A percentile compares a stretch with the other conserved stretches of the same genome.
Conservation (phyloP, 2,888 invertebrate species). For the Cantharis flavilabris region DNA sequence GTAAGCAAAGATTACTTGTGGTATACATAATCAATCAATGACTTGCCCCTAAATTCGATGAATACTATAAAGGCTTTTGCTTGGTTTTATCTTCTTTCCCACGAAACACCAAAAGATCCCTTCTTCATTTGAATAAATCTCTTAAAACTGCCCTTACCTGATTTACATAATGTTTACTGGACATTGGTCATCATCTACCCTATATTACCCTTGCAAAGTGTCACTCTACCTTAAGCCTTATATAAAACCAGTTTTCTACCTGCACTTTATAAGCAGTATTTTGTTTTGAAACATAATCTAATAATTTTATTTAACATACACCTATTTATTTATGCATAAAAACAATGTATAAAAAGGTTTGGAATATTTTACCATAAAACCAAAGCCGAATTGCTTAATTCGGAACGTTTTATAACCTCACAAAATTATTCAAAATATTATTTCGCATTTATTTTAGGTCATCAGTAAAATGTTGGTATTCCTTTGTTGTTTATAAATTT, state of each 20-base stretch:
- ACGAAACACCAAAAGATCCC: conserved; percentile 41
- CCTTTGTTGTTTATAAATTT: not conserved
- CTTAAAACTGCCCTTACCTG: conserved; percentile 42
- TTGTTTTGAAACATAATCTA: not conserved
- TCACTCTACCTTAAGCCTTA: conserved; percentile 30
- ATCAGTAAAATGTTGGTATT: not conserved
- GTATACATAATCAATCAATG: conserved; percentile 12
- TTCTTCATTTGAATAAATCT: conserved; percentile 47
- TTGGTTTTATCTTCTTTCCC: conserved; percentile 38
- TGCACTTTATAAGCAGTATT: conserved; percentile 4
- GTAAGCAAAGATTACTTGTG: not conserved
- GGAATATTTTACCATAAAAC: not conserved
- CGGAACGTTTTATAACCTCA: not conserved
- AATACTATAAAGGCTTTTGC: conserved; percentile 28
- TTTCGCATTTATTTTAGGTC: not conserved
- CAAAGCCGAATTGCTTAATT: not conserved
- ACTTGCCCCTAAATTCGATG: conserved; percentile 20
- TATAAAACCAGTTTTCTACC: conserved; percentile 30
- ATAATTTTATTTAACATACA: not conserved
- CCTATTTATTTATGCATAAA: not conserved
- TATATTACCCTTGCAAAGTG: conserved; percentile 34
- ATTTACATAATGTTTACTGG: conserved; percentile 47
- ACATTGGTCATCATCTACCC: conserved; percentile 17
- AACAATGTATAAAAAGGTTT: not conserved
- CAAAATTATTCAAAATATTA: not conserved